Base-by-base conservation (phyloP, 1,140 invertebrate genomes). In the Melanaphis sacchari region DNA sequence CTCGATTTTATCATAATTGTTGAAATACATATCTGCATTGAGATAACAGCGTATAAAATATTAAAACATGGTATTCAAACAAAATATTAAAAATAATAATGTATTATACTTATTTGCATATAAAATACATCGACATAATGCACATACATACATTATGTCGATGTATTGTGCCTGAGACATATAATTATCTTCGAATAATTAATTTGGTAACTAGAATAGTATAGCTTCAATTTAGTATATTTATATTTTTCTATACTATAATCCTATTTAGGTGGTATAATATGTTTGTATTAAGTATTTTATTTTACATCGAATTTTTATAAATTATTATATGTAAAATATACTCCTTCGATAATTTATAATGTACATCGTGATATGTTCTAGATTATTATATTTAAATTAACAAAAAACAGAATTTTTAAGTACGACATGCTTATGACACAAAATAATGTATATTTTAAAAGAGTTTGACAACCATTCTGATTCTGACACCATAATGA, bases 391-490 rank as follows among this genome's bases (percentile, higher is more conserved):
- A n/a, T n/a, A n/a, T 90, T 41, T 90, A 52, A 2, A 90, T 6
- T 59, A 59, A 38, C 24, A 18, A 40, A 40, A 9, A n/a, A 90
- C 21, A 88, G 0, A 41, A 3, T 38, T 90, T 90, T 90, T 41
- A 40, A 66, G 66, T 11, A 66, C 6, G 40, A 90, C 38, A 66
- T 40, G 41, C 22, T 66, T 41, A 26, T 66, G 26, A 59, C 89
- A 90, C 2, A 66, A 66, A 90, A 66, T 90, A 90, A 21, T 46
- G 31, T 84, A 84, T 24, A 90, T 90, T 66, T 7, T 38, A 66
- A 41, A 66, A 66, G 49, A 54, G 41, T 84, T 84, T 85, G 81
- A 93, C 38, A 85, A 31, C 90, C 31, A 49, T 93, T 82, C 36
- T 84, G 22, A 59, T 90, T 59, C 41, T 59, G 91, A 93, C 46